Conservation (phyloP, 1,140 invertebrate species). For the Caenorhabditis tropicalis region DNA sequence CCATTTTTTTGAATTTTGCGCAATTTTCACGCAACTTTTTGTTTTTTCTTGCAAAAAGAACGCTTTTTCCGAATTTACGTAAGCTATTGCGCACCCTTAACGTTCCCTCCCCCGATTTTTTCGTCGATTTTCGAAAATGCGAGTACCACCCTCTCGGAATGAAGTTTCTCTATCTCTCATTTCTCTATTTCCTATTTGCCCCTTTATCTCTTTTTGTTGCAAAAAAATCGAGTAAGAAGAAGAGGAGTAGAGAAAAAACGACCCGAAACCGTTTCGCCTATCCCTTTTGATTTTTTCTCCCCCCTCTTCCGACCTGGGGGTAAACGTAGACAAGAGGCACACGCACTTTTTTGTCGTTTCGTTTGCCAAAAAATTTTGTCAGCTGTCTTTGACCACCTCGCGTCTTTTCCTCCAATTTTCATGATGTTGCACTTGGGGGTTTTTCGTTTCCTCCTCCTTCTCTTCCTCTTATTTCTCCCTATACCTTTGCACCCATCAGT, state of each 20-base stretch:
- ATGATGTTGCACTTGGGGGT: neutral
- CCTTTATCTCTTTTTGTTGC: neutral
- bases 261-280: slow-evolving; percentile 20
- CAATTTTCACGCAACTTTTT: neutral
- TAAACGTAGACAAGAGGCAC: neutral
- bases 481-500: neutral
- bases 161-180: neutral
- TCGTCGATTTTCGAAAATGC: slow-evolving; percentile 34
- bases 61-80: neutral
- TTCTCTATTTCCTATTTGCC: neutral
- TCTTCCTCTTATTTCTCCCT: neutral
- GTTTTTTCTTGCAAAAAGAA: neutral
- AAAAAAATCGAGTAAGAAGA: neutral
- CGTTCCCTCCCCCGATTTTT: neutral
- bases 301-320: neutral
- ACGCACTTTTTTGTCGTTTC: slow-evolving; percentile 14
- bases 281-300: slow-evolving; percentile 20
- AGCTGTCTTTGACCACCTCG: slow-evolving; percentile 23
- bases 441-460: neutral
- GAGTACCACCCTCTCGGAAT: neutral
- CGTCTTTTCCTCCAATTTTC: neutral
- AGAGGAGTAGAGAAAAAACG: neutral
- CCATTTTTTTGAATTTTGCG: neutral
- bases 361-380: slow-evolving; percentile 10
- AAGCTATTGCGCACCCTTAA: neutral